Evolutionary conservation across 53 echinoderm and acorn worm species (phyloP), one percentile per base, ranked within the genome.

Genomic region (Luidia sarsii): DNA sequence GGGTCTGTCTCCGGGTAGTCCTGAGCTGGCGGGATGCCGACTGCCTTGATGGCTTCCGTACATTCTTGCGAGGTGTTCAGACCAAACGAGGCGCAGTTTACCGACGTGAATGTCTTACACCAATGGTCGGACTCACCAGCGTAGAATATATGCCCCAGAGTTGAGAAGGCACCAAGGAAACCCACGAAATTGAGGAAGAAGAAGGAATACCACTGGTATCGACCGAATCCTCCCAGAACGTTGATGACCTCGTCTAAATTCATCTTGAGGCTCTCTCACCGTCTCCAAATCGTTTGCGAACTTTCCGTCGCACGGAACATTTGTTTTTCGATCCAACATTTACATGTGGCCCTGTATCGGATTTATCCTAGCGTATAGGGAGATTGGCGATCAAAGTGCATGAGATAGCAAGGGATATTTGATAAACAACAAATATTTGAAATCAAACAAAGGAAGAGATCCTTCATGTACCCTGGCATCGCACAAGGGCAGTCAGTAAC

Each of bases 61-160:
- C 85, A 85, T 0, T 50, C 36, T 25, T 65, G 41, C 3, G 31
- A 31, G 5, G 82, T 38, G 35, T 52, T 50, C 19, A 41, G 28
- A 1, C 67, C 82, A n/a, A 21, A 53, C 36, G 49, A 52, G 2
- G 39, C 65, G 53, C 85, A 85, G 67, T 85, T 65, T 3, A 4
- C 2, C 32, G 59, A 19, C 7, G 11, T 20, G 48, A 77, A 77
- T 45, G 80, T 83, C 43, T 84, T 80, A 38, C 94, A 94, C 87
- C 87, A 94, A 41, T 94, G 90, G 33, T 89, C 87, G 15, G 70
- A 37, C 37, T 90, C 64, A n/a, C 80, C 85, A 3, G 90, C 90
- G 39, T 82, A 81, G 69, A 94, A 94, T 6, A 90, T 88, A 52
- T 94, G 87, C 16, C 69, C 70, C 53, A 92, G 34, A 11, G 69